These are phyloP conservation scores for Gallinago nigripennis DNA, from an alignment of 2,797 vertebrate genomes.

Conservation along the genomic window DNA sequence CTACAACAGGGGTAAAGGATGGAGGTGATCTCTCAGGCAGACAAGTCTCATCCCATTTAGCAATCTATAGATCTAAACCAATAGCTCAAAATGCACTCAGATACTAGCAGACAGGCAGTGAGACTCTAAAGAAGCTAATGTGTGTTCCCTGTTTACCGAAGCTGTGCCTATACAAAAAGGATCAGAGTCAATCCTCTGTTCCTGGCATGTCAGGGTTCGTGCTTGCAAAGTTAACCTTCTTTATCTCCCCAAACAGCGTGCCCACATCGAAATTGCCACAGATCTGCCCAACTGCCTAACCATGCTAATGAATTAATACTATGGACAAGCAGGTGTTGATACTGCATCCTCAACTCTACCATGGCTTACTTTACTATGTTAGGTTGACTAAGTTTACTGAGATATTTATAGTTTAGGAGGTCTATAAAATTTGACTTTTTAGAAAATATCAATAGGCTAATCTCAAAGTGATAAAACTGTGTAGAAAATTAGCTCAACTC, in stretches of 20 bases:
- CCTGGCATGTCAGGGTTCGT: background rate
- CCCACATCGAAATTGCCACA: background rate
- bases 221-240: background rate
- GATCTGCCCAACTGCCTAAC: background rate
- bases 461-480: background rate
- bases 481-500: background rate
- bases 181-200: background rate
- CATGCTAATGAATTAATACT: background rate
- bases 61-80: background rate
- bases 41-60: background rate
- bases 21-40: background rate
- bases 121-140: background rate
- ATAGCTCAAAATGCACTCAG: background rate
- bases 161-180: background rate
- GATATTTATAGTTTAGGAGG: background rate
- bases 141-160: background rate
- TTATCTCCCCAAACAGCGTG: background rate
- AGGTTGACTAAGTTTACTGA: background rate
- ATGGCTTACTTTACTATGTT: background rate
- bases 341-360: background rate
- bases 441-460: background rate
- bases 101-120: background rate
- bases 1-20: background rate
- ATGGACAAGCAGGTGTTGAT: background rate
- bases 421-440: background rate